Evolutionary conservation across 2,113 vertebrate genomes (phyloP), one percentile per base, ranked within the genome.

Genomic region (Uropsilus gracilis): DNA sequence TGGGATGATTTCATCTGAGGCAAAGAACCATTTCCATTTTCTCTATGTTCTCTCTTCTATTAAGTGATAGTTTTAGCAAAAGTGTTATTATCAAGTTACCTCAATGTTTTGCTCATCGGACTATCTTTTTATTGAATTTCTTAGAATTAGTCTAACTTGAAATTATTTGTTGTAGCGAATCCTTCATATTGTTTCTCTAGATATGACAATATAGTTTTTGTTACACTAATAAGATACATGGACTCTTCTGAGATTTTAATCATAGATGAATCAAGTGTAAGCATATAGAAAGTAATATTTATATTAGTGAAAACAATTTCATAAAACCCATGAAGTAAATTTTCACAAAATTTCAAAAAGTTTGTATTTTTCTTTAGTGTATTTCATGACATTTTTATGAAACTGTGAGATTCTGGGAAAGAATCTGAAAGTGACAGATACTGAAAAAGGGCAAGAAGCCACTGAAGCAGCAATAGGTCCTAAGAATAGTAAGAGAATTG

Each of bases 1-100:
- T 50, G 28, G 28, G 8, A 77, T 0, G 1, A 44, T 77, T 95
- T 90, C 44, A 86, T 55, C 3, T 5, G 53, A 85, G 77, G 72
- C 68, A 92, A 96, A 88, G 34, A 34, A 9, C 6, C 2, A 77
- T 86, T 90, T 82, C 61, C 3, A 28, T 83, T 64, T 91, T 87
- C 63, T 83, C 68, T 61, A 64, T 75, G 2, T 53, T 76, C 5
- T 93, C 4, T 87, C 32, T 84, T 46, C 53, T 8, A 42, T 24
- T 71, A 78, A 72, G 8, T 91, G n/a, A 64, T 59, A 68, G 8
- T 80, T 78, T 94, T 66, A 66, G 11, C 5, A 86, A 89, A 95
- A 86, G 8, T 26, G n/a, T 64, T 86, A n/a, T 55, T 93, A 10
- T 71, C 22, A 17, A n/a, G 22, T 86, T 86, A 64, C 50, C 8